phyloP scores from a whole-genome alignment of 2,797 vertebrate genomes.

The Chelon auratus region DNA sequence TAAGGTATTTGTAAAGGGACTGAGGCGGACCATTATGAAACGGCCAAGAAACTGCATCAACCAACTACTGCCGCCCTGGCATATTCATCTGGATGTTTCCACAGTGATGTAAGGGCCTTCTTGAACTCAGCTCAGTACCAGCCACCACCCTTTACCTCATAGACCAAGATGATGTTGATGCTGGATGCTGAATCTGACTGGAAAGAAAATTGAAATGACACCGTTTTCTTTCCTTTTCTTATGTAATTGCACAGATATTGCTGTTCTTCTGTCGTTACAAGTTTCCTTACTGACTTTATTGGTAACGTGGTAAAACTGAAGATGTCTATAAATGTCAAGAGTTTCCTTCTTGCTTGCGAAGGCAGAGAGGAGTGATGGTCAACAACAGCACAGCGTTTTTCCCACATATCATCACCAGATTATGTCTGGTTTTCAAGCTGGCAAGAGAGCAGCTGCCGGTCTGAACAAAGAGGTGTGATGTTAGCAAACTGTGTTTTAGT shows the following conservation, averaged over 20 bases:
- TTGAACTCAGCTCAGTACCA: conserved; percentile 22
- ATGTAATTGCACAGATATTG: neutral
- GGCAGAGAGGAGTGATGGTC: conserved; percentile 3
- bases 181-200: conserved; percentile 7
- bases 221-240: neutral
- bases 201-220: neutral
- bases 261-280: neutral
- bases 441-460: conserved; percentile 12
- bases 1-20: neutral
- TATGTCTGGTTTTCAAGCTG: conserved; percentile 26
- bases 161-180: neutral
- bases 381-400: conserved; percentile 14
- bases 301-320: conserved; percentile 3
- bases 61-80: conserved; percentile 27
- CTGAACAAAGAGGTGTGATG: conserved; percentile 5
- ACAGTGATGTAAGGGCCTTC: conserved; percentile 22
- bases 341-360: neutral
- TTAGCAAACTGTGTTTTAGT: conserved; percentile 4
- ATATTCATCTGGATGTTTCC: conserved; percentile 31
- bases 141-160: conserved; percentile 48
- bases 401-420: conserved; percentile 29
- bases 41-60: conserved; percentile 11
- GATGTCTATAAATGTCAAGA: neutral
- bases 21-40: conserved; percentile 1
- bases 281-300: conserved; percentile 3